phyloP scores from a whole-genome alignment of 1,140 invertebrate species.

The Atta colombica region DNA sequence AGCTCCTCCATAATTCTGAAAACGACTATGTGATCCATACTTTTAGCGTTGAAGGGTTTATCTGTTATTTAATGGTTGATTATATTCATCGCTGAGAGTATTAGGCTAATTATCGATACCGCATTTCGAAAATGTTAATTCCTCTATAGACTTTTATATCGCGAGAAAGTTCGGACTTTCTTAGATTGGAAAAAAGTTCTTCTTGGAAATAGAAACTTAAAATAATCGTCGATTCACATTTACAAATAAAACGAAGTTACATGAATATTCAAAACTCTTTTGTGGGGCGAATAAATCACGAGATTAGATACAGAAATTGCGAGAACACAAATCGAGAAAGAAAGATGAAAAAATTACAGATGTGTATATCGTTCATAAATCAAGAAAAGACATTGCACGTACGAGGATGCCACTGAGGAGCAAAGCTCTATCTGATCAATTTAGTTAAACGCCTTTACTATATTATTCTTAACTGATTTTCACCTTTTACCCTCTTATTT shows the following conservation, averaged over 20 bases:
- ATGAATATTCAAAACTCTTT: background rate
- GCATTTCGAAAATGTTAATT: conserved; percentile 55
- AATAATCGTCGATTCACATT: background rate
- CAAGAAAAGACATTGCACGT: conserved; percentile 71
- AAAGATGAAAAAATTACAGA: conserved; percentile 35
- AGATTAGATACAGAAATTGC: background rate
- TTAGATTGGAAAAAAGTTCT: background rate
- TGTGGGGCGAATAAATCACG: background rate
- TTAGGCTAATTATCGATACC: conserved; percentile 36
- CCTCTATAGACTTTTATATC: background rate
- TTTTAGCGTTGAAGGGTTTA: conserved; percentile 34
- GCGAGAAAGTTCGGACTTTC: background rate
- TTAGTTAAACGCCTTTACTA: conserved; percentile 79
- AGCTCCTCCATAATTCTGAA: conserved; percentile 69
- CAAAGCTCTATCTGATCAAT: conserved; percentile 81
- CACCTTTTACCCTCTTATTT: conserved; percentile 76
- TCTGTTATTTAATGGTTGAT: conserved; percentile 15
- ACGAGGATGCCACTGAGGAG: conserved; percentile 65
- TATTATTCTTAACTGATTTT: conserved; percentile 82
- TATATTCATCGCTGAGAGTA: conserved; percentile 56
- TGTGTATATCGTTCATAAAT: conserved; percentile 71
- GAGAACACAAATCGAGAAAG: conserved; percentile 61
- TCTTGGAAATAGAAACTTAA: background rate
- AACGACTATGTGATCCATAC: conserved; percentile 55
- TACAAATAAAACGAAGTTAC: background rate